phyloP scores from a whole-genome alignment of 2,888 invertebrate species.

The Argyresthia albistria region DNA sequence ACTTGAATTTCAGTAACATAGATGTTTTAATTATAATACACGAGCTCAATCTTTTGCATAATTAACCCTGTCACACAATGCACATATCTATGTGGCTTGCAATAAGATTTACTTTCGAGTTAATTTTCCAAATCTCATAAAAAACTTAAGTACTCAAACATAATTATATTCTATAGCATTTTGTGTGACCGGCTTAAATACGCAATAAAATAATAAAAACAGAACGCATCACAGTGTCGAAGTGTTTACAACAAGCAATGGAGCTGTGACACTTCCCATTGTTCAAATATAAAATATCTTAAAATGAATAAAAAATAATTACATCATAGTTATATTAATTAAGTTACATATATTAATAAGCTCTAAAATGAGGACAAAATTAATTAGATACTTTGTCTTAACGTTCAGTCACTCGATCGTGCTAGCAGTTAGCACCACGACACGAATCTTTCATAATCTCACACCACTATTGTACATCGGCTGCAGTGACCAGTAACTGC shows the following conservation, averaged over 20 bases:
- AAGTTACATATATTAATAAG: constrained; percentile 66
- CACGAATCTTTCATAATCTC: constrained; percentile 43
- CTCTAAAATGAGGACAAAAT: constrained; percentile 68
- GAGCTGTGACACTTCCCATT: constrained; percentile 20
- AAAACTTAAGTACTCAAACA: no score
- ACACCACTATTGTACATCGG: constrained; percentile 11
- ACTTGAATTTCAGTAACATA: constrained; percentile 46
- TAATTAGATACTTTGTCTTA: constrained; percentile 52
- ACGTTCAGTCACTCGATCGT: constrained; percentile 50
- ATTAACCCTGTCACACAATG: no score
- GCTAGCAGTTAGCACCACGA: no score
- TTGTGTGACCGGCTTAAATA: constrained; percentile 12
- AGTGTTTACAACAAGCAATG: constrained; percentile 23
- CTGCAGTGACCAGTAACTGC: constrained; percentile 36
- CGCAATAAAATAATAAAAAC: constrained; percentile 30
- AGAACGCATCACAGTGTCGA: constrained; percentile 15
- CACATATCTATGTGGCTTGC: no score
- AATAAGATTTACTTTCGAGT: no score
- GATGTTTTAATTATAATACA: constrained; percentile 38
- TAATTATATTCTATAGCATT: no score
- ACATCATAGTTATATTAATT: constrained; percentile 58
- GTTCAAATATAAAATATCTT: constrained; percentile 34
- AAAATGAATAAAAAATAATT: constrained; percentile 64
- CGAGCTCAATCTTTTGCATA: constrained; percentile 17
- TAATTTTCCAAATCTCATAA: no score